phyloP scores from a whole-genome alignment of 2,797 vertebrate species.

The Mus caroli region DNA sequence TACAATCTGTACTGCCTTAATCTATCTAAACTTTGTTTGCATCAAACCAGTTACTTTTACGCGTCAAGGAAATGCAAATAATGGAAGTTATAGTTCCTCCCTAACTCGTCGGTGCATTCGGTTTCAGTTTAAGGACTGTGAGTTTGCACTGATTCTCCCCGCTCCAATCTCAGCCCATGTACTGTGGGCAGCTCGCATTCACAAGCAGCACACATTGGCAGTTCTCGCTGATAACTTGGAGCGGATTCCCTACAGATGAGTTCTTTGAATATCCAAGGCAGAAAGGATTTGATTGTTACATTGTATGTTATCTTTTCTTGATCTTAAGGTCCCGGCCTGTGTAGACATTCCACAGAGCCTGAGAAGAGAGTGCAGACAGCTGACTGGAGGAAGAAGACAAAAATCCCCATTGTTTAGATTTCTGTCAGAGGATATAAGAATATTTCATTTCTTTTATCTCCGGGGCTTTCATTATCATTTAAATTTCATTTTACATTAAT shows the following conservation, averaged over 20 bases:
- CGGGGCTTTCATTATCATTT: constrained; percentile 91
- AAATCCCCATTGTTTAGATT: constrained; percentile 87
- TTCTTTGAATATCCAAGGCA: constrained; percentile 38
- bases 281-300: constrained; percentile 50
- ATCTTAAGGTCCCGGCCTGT: constrained; percentile 46
- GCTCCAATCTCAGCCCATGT: background rate
- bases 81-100: background rate
- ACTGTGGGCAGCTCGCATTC: background rate
- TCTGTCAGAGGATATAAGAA: constrained; percentile 87
- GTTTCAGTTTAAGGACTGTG: constrained; percentile 4
- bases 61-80: constrained; percentile 2
- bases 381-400: constrained; percentile 66
- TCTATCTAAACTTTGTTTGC: background rate
- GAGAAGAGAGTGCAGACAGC: constrained; percentile 60
- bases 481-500: constrained; percentile 92
- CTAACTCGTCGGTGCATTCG: constrained; percentile 11
- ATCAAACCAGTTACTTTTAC: background rate
- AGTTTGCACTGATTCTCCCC: background rate
- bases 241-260: constrained; percentile 7
- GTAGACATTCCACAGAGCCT: constrained; percentile 41
- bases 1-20: background rate
- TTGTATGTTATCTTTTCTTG: constrained; percentile 18
- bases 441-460: constrained; percentile 90
- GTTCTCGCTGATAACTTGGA: background rate
- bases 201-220: background rate